These are phyloP conservation scores for Petaurus breviceps DNA, from an alignment of 2,113 vertebrate genomes.

Conservation along the genomic window DNA sequence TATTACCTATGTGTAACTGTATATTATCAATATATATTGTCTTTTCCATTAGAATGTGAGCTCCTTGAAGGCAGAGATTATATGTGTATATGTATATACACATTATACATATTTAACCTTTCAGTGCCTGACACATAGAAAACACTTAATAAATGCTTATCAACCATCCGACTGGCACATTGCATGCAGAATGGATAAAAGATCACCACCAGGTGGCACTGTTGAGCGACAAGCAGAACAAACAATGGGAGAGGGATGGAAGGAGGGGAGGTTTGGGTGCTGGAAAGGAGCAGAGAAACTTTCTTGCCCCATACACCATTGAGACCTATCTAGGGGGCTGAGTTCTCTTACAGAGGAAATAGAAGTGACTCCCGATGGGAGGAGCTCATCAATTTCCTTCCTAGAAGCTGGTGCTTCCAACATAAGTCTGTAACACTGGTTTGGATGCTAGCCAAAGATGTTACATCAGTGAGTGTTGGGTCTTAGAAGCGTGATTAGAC, in stretches of 20 bases:
- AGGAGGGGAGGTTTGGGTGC: neutral
- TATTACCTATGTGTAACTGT: too few species aligned
- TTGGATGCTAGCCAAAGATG: neutral
- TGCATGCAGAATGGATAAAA: slow-evolving; percentile 77
- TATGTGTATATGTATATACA: too few species aligned
- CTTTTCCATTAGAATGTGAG: neutral
- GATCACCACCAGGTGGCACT: slow-evolving; percentile 90
- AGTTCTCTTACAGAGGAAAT: neutral
- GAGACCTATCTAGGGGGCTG: neutral
- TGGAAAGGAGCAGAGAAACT: neutral
- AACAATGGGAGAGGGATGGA: too few species aligned
- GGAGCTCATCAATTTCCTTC: neutral
- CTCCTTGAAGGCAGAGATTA: neutral
- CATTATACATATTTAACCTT: too few species aligned
- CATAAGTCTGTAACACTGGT: neutral
- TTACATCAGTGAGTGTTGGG: neutral
- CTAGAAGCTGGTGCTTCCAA: too few species aligned
- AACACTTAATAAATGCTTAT: neutral
- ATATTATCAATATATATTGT: neutral
- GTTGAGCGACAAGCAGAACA: slow-evolving; percentile 88
- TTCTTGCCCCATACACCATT: rapidly evolving
- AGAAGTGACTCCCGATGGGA: neutral
- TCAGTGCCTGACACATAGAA: neutral
- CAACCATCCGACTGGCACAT: slow-evolving; percentile 42
- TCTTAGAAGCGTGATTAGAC: neutral